phyloP scores from a whole-genome alignment of 2,113 vertebrate genomes.

The Geococcyx californianus region DNA sequence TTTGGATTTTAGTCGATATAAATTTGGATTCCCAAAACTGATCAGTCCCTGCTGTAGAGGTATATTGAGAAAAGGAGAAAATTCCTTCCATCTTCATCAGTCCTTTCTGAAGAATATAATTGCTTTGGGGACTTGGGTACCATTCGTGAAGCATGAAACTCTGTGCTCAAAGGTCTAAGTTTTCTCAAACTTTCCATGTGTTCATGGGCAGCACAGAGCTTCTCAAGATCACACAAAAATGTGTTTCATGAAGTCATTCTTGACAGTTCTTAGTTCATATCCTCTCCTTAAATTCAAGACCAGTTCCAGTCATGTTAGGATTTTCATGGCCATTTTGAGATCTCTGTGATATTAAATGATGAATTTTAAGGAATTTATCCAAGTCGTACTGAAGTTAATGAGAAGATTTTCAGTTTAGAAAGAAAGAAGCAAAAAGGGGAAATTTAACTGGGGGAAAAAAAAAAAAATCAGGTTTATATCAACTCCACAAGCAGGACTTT shows the following conservation, averaged over 20 bases:
- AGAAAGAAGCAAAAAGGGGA: not conserved
- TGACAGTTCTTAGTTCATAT: not conserved
- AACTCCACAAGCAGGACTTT: not conserved
- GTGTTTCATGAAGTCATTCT: not conserved
- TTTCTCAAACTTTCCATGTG: not conserved
- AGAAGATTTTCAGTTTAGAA: not conserved
- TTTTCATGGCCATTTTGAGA: not conserved
- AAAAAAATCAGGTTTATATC: not conserved
- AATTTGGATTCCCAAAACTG: not conserved
- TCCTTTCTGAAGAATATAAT: not conserved
- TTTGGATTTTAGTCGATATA: not conserved
- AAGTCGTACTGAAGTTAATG: not conserved
- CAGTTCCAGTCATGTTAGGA: not conserved
- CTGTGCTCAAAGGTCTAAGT: not conserved
- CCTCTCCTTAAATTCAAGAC: not conserved
- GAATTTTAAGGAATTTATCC: not conserved
- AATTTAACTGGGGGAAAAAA: not conserved
- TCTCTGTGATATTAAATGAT: not conserved
- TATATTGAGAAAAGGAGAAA: not conserved
- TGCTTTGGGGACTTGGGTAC: not conserved
- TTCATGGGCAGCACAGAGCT: not conserved
- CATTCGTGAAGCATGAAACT: not conserved
- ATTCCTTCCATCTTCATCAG: not conserved
- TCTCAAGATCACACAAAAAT: not conserved
- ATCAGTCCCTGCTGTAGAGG: not conserved